A percentile compares a stretch with the other conserved stretches of the same genome.
Conservation (phyloP, 1,140 invertebrate genomes). For the Parasteatoda tepidariorum region DNA sequence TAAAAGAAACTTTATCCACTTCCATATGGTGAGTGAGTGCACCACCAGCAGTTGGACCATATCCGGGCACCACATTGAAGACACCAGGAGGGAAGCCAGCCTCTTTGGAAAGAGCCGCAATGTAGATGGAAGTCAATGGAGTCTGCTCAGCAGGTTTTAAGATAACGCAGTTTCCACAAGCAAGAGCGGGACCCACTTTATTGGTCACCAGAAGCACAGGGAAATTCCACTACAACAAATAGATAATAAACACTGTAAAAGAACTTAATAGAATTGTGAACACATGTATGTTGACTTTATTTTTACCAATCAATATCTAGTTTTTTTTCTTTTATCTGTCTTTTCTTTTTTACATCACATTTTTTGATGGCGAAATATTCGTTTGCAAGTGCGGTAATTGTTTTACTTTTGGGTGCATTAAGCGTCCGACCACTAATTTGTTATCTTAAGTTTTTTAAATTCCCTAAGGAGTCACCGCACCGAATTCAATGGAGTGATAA, state of each 20-base stretch:
- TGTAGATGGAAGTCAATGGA: conserved; percentile 71
- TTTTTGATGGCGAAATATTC: neutral
- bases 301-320: neutral
- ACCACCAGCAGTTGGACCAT: conserved; percentile 68
- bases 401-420: no score
- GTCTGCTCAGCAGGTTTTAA: conserved; percentile 74
- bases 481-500: no score
- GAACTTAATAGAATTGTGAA: neutral
- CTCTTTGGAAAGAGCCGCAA: conserved; percentile 69
- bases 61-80: conserved; percentile 70
- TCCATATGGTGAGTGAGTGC: conserved; percentile 66
- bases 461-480: no score
- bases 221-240: conserved; percentile 73
- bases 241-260: neutral
- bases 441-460: no score
- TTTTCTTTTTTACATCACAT: neutral
- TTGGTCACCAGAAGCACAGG: conserved; percentile 73
- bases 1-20: conserved; percentile 72
- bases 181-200: conserved; percentile 73
- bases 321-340: neutral
- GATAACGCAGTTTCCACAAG: conserved; percentile 71
- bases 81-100: conserved; percentile 67
- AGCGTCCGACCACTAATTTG: no score
- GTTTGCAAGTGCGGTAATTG: no score
- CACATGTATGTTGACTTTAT: neutral